Base-by-base conservation (phyloP, 1,140 invertebrate genomes). In the Tetramorium simillimum region DNA sequence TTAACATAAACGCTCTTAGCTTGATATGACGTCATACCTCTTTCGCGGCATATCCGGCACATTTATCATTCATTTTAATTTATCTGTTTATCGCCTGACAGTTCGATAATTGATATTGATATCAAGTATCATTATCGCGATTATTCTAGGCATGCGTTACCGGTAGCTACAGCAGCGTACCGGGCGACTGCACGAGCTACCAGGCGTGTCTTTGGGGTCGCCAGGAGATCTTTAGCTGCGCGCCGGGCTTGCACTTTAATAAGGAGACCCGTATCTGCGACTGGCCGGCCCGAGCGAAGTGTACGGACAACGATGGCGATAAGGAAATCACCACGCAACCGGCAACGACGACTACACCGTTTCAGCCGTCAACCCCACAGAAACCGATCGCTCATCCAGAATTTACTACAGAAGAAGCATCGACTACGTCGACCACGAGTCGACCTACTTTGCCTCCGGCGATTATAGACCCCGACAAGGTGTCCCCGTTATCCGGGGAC, bases 191-290 rank as follows among this genome's bases (percentile, higher is more conserved):
- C 89, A 95, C 95, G 1, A 96, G 97, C 77, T 98, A 98, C 92
- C 95, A 97, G 69, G 96, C 97, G 37, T 99, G 98, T 92, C 94
- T 98, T 3, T 98, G 97, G 96, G 97, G 97, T 24, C 96, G 97
- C 89, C 97, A 96, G 21, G 96, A 98, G 92, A 95, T 96, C 49
- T 97, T 97, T 87, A 95, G 96, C 0, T 98, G 98, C 93, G 96
- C 97, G 28, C 96, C 96, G 3, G 97, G 97, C 10, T 94, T 98
- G 18, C 97, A 98, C 89, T 99, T 97, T 96, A 98, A 97, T 93
- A 95, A 96, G 90, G 96, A 97, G 93, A 96, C 94, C 82, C 80
- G 91, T n/a, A 96, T 97, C 67, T 98, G 98, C 90, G 98, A 98
- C 88, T 98, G 98, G 98, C 97, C 98, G 1, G 92, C 93, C 7